A percentile compares a stretch with the other conserved stretches of the same genome.
phyloP scores from a whole-genome alignment of 1,140 invertebrate genomes.

The Oreohelix idahoensis region DNA sequence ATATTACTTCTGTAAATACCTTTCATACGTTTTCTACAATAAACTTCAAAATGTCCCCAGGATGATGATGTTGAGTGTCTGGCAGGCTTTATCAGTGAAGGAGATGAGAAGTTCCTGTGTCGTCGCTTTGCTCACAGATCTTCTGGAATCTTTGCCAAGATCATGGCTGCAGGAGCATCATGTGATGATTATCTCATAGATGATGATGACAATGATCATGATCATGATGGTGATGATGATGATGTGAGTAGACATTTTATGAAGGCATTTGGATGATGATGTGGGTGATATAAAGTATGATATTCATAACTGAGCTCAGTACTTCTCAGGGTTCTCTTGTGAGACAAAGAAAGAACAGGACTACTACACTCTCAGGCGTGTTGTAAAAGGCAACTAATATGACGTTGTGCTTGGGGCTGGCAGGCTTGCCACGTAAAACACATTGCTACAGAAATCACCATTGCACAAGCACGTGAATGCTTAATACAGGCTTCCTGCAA shows the following conservation, averaged over 20 bases:
- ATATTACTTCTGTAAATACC: too few relatives aligned
- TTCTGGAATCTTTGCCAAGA: constrained; percentile 22
- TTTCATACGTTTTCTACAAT: neutral
- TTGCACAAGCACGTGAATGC: too few relatives aligned
- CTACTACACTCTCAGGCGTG: too few relatives aligned
- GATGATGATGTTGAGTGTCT: constrained; percentile 41
- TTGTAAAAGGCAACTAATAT: too few relatives aligned
- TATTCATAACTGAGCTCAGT: too few relatives aligned
- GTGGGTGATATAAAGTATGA: neutral
- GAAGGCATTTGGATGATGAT: neutral
- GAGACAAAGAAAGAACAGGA: too few relatives aligned
- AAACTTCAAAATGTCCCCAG: constrained; percentile 6
- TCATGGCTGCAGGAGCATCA: constrained; percentile 22
- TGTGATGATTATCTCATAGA: constrained; percentile 30
- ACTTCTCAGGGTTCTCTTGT: too few relatives aligned
- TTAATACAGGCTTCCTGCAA: too few relatives aligned
- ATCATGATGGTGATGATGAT: constrained; percentile 21
- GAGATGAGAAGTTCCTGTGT: constrained; percentile 39
- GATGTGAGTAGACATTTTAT: constrained; percentile 6
- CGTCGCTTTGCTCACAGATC: constrained; percentile 37
- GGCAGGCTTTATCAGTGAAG: constrained; percentile 31
- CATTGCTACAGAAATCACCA: too few relatives aligned
- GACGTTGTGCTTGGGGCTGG: too few relatives aligned
- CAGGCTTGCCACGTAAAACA: too few relatives aligned
- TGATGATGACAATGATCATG: constrained; percentile 37